Percentiles rank a stretch among this genome's conserved stretches.
Evolutionary conservation across 2,797 vertebrate species (phyloP).

Genomic region (Sebastes matsubarae): DNA sequence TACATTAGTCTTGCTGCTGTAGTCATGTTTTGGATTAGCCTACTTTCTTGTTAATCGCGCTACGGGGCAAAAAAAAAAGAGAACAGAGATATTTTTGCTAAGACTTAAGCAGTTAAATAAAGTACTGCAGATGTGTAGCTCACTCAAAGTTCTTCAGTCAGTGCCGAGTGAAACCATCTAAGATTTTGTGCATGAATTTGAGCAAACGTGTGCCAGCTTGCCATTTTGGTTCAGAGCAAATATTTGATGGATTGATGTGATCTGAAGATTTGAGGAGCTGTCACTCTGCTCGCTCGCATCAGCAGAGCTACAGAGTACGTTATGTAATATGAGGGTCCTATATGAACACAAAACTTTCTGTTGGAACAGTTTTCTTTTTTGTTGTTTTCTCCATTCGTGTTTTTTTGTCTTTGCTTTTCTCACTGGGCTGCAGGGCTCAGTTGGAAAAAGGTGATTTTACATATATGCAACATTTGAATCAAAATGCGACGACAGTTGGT

Average conservation of each 20-base stretch:
- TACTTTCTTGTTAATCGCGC: constrained; percentile 43
- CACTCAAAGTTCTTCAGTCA: not conserved
- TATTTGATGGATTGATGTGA: not conserved
- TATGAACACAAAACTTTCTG: not conserved
- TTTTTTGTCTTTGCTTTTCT: not conserved
- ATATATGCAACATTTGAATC: not conserved
- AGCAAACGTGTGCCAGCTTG: not conserved
- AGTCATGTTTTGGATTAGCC: constrained; percentile 67
- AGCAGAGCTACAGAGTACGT: not conserved
- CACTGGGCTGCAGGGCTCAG: not conserved
- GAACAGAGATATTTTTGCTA: constrained; percentile 13
- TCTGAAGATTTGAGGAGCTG: not conserved
- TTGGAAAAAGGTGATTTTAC: not conserved
- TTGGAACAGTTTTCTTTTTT: not conserved
- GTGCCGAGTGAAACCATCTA: not conserved
- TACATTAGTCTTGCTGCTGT: constrained; percentile 50
- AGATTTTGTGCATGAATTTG: not conserved
- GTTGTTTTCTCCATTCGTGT: not conserved
- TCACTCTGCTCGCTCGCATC: not conserved
- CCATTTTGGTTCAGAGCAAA: not conserved
- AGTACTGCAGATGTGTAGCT: constrained; percentile 1
- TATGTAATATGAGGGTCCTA: not conserved
- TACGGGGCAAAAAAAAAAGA: constrained; percentile 26
- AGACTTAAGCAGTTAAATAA: constrained; percentile 12
- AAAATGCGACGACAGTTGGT: not conserved